These are phyloP conservation scores for Diarsia mendica DNA, from an alignment of 2,888 invertebrate species.

Conservation along the genomic window DNA sequence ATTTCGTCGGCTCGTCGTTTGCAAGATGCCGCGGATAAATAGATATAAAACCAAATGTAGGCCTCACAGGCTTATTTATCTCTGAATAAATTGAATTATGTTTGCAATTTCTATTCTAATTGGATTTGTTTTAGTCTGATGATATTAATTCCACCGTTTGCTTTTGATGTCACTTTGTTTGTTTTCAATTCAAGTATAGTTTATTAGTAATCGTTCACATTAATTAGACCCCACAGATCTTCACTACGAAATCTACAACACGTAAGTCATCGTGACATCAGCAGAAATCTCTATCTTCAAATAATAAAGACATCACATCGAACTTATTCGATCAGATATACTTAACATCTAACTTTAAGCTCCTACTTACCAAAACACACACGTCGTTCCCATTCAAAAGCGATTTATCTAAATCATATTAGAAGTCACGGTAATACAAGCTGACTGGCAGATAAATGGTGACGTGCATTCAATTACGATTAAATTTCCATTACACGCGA, in stretches of 20 bases:
- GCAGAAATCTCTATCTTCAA: constrained; percentile 2
- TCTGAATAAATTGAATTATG: constrained; percentile 54
- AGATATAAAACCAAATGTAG: constrained; percentile 58
- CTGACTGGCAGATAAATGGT: constrained; percentile 40
- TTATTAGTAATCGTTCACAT: neutral
- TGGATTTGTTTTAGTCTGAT: constrained; percentile 23
- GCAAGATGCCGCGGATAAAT: constrained; percentile 53
- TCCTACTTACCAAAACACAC: constrained; percentile 54
- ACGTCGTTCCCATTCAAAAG: constrained; percentile 49
- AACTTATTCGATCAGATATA: constrained; percentile 26
- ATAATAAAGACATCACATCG: constrained; percentile 26
- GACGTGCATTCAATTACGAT: constrained; percentile 48
- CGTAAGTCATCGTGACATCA: constrained; percentile 32
- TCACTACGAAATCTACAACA: neutral
- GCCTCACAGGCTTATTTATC: constrained; percentile 42
- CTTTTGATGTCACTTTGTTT: constrained; percentile 11
- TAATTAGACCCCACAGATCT: neutral
- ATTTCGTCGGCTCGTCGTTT: constrained; percentile 55
- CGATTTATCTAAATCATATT: constrained; percentile 56
- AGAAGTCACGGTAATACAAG: constrained; percentile 32
- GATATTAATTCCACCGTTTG: constrained; percentile 21
- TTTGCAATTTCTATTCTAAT: constrained; percentile 52
- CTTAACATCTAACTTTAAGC: constrained; percentile 14
- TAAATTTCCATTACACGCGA: constrained; percentile 32
- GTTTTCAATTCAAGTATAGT: neutral